Conservation (phyloP, 1,140 invertebrate species). For the Maniola jurtina region DNA sequence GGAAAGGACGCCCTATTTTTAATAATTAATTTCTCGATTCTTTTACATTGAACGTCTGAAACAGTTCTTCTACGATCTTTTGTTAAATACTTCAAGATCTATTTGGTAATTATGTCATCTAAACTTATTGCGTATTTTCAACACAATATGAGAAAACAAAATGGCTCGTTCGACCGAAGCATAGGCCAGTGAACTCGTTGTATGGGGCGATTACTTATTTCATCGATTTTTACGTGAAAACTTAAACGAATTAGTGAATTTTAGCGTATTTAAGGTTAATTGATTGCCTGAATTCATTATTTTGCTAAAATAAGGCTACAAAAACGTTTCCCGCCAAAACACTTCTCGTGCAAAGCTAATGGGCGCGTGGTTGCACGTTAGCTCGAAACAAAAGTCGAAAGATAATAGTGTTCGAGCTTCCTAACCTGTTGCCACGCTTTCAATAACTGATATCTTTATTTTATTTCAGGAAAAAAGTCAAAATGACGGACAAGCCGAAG, state of each 20-base stretch:
- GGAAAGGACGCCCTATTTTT: constrained; percentile 72
- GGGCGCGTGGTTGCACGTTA: constrained; percentile 46
- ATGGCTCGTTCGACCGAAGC: constrained; percentile 76
- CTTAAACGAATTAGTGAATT: constrained; percentile 32
- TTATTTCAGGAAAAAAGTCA: constrained; percentile 79
- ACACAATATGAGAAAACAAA: constrained; percentile 77
- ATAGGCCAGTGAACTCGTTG: constrained; percentile 76
- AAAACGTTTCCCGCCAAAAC: constrained; percentile 76
- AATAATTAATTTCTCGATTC: constrained; percentile 77
- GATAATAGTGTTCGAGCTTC: constrained; percentile 39
- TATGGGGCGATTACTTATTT: constrained; percentile 73
- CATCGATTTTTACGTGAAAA: constrained; percentile 42
- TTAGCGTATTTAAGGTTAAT: constrained; percentile 28
- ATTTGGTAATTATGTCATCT: constrained; percentile 68
- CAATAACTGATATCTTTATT: constrained; percentile 37
- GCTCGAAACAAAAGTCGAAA: constrained; percentile 36
- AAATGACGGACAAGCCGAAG: constrained; percentile 92
- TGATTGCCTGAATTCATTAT: constrained; percentile 21
- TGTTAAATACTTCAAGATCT: constrained; percentile 62
- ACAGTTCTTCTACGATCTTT: constrained; percentile 74
- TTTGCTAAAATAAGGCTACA: constrained; percentile 28
- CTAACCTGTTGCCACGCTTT: constrained; percentile 53
- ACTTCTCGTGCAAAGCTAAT: constrained; percentile 46
- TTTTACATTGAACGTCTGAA: constrained; percentile 67
- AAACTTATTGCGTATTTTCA: constrained; percentile 73